Evolutionary conservation across 2,888 invertebrate genomes (phyloP).

Genomic region (Leptinotarsa juncta): DNA sequence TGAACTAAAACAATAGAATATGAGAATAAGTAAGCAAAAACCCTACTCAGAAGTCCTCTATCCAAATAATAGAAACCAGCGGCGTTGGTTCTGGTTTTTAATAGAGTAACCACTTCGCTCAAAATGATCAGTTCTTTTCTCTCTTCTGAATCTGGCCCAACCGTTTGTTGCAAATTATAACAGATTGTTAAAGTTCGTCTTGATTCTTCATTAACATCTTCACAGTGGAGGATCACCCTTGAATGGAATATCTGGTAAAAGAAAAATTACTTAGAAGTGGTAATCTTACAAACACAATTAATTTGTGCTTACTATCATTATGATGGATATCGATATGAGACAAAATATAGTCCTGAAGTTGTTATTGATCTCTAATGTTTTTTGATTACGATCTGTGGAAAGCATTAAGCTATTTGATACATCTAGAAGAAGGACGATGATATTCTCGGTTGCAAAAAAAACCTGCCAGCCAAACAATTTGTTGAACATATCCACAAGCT

Average conservation of each 20-base stretch:
- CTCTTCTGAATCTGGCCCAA: conserved; percentile 41
- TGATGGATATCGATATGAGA: conserved; percentile 28
- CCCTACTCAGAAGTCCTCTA: conserved; percentile 37
- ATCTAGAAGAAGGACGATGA: conserved; percentile 34
- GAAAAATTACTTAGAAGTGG: not conserved
- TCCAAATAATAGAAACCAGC: conserved; percentile 42
- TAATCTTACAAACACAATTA: not conserved
- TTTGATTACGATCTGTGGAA: conserved; percentile 33
- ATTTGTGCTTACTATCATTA: conserved; percentile 36
- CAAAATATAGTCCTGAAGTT: conserved; percentile 34
- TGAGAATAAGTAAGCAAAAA: conserved; percentile 41
- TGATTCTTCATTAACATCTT: conserved; percentile 43
- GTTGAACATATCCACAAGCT: conserved; percentile 45
- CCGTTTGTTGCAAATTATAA: conserved; percentile 43
- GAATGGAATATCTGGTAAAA: conserved; percentile 40
- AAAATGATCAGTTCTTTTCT: conserved; percentile 40
- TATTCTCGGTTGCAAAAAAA: conserved; percentile 40
- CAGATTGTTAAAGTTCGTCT: conserved; percentile 43
- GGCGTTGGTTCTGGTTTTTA: conserved; percentile 40
- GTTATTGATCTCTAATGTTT: conserved; percentile 26
- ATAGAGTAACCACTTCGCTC: conserved; percentile 40
- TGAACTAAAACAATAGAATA: conserved; percentile 44
- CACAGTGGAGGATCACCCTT: conserved; percentile 38
- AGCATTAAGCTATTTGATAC: conserved; percentile 37
- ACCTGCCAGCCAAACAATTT: conserved; percentile 44